These are phyloP conservation scores for Spinus olivaceus DNA, from an alignment of 2,797 vertebrate species.

Conservation along the genomic window DNA sequence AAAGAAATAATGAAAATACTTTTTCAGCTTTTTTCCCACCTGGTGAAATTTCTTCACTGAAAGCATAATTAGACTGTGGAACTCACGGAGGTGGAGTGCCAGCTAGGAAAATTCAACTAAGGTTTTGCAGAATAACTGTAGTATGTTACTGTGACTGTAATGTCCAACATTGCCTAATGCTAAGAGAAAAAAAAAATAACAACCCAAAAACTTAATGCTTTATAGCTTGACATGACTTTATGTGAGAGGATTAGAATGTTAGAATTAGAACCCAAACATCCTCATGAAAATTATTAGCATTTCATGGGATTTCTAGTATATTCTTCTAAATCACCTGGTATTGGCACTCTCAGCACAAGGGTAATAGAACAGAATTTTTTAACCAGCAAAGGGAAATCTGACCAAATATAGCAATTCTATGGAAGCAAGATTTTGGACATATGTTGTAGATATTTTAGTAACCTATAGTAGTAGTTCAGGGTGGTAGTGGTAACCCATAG, in stretches of 20 bases:
- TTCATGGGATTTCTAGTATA: background rate
- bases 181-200: background rate
- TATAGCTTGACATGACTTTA: background rate
- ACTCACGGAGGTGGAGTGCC: background rate
- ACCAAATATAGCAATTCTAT: background rate
- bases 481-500: background rate
- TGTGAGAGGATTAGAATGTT: background rate
- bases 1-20: background rate
- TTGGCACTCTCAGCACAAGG: background rate
- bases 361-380: background rate
- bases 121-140: background rate
- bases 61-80: background rate
- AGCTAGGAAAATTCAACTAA: background rate
- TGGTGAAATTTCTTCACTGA: background rate
- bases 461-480: background rate
- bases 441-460: background rate
- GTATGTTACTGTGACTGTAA: background rate
- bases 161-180: background rate
- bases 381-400: background rate
- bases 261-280: background rate
- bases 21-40: background rate
- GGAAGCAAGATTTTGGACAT: background rate
- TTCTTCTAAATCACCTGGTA: background rate
- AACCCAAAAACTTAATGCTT: background rate
- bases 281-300: background rate